Evolutionary conservation across 2,888 invertebrate species (phyloP), one percentile per base, ranked within the genome.

Genomic region (Doris montereyensis): DNA sequence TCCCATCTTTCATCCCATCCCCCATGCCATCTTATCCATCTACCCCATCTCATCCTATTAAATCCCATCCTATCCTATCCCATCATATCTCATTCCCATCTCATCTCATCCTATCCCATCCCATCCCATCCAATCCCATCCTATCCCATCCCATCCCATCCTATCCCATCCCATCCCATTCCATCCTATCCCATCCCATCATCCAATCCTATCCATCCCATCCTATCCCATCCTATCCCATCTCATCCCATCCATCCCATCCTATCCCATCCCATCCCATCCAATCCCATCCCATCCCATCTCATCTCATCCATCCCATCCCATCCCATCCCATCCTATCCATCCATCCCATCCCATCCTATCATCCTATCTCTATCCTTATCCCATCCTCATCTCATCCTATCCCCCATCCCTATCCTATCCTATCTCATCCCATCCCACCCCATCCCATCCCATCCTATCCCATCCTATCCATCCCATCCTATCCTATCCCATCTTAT

Each of bases 261-360:
- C 70, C 70, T 70, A 32, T 32, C 70, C 70, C 21, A 70, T 70
- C 70, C 70, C 34, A 70, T 32, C 24, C 60, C 13, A 71, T 34
- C 76, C 32, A 24, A 65, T 2, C 62, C 35, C 26, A 60, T 67
- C 65, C n/a, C n/a, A n/a, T 41, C 41, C 34, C 34, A 70, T 34
- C 70, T 35, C n/a, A 70, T 32, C 70, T 2, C 13, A 71, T n/a
- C 67, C 52, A 8, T 24, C 21, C 58, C 30, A 13, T 35, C 41
- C 65, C 67, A 21, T 21, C 67, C 65, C 76, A 8, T 65, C 73
- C 72, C 34, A 58, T 77, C 62, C 71, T 62, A 52, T 65, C 65
- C 34, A 21, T 35, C 67, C 65, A 76, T 34, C n/a, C 70, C n/a
- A 70, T 32, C 70, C 3, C 13, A n/a, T 67, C 76, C 41, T 35